Evolutionary conservation across 2,888 invertebrate species (phyloP).

Genomic region (Quadriops clusia): DNA sequence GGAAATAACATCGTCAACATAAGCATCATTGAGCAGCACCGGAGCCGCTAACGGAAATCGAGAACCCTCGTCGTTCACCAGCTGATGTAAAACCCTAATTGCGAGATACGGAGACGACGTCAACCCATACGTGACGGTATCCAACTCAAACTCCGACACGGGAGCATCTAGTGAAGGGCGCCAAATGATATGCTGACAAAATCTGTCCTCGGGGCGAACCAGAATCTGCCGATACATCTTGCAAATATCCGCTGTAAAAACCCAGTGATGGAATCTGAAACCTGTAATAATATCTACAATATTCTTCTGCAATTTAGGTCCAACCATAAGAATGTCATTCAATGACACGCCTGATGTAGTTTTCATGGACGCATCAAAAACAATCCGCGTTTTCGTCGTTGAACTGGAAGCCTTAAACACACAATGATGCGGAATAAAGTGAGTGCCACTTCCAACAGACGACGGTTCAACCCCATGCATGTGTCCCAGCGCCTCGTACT

Average conservation of each 20-base stretch:
- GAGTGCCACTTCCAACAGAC: no score
- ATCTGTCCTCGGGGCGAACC: slow-evolving; percentile 8
- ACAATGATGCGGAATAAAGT: no score
- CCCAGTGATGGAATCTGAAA: slow-evolving; percentile 11
- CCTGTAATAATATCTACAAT: no score
- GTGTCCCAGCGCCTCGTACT: no score
- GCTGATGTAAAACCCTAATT: slow-evolving; percentile 15
- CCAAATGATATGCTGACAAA: slow-evolving; percentile 13
- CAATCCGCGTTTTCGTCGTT: no score
- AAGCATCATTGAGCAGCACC: slow-evolving; percentile 16
- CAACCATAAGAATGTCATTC: no score
- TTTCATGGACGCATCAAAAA: no score
- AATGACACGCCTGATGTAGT: no score
- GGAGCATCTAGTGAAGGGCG: slow-evolving; percentile 4
- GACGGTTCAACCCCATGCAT: no score
- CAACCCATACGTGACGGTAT: slow-evolving; percentile 14
- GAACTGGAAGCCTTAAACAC: no score
- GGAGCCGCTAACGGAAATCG: slow-evolving; percentile 14
- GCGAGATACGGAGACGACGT: slow-evolving; percentile 18
- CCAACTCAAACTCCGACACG: slow-evolving; percentile 9
- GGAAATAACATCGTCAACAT: slow-evolving; percentile 23
- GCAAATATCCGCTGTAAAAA: slow-evolving; percentile 11
- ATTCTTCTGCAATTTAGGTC: no score
- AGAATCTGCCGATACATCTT: slow-evolving; percentile 12
- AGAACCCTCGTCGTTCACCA: slow-evolving; percentile 14